A percentile compares a stretch with the other conserved stretches of the same genome.
Conservation (phyloP, 2,888 invertebrate genomes). For the Stenotaenia linearis region DNA sequence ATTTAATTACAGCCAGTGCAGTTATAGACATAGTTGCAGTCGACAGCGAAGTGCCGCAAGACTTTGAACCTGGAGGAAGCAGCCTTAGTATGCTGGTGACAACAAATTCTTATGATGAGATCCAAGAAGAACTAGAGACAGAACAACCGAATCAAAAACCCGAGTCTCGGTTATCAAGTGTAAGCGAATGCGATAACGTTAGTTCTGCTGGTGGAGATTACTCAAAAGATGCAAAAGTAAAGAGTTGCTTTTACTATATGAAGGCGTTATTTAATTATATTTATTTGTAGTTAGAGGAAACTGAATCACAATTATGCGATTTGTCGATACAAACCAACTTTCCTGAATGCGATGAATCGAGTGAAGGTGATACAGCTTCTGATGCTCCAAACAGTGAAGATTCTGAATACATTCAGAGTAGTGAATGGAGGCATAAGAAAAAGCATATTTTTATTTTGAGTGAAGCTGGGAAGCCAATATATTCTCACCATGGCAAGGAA, state of each 20-base stretch:
- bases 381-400: not conserved
- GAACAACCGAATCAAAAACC: slow-evolving; percentile 18
- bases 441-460: slow-evolving; percentile 93
- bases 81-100: slow-evolving; percentile 60
- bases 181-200: not conserved
- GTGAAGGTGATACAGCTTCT: not conserved
- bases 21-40: not conserved
- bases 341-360: not conserved
- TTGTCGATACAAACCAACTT: not conserved
- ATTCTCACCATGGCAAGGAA: slow-evolving; percentile 87
- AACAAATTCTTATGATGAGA: slow-evolving; percentile 44
- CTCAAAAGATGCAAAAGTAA: not conserved
- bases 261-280: not conserved
- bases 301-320: not conserved
- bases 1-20: not conserved
- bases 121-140: slow-evolving; percentile 37
- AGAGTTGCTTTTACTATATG: too few relatives aligned
- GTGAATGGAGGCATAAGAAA: slow-evolving; percentile 69
- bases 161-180: not conserved
- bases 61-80: slow-evolving; percentile 56
- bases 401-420: slow-evolving; percentile 43
- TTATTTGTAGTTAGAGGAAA: not conserved
- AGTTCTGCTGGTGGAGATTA: not conserved
- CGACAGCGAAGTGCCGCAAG: slow-evolving; percentile 37
- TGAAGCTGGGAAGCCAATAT: slow-evolving; percentile 94